Percentiles rank a stretch among this genome's conserved stretches.
phyloP scores from a whole-genome alignment of 2,113 vertebrate species.

The Dipodomys spectabilis region DNA sequence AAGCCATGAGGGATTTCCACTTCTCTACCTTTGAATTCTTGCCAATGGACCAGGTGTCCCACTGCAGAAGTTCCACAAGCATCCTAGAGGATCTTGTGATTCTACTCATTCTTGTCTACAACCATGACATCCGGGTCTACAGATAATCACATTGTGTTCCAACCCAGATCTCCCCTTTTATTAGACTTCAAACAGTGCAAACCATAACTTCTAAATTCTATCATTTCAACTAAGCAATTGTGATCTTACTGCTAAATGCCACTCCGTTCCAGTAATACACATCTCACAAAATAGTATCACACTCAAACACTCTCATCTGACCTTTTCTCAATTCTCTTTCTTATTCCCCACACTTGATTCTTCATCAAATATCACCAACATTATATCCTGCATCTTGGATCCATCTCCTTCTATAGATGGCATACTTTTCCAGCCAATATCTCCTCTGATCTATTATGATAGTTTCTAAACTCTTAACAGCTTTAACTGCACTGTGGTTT shows the following conservation, averaged over 20 bases:
- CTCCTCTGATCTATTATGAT: background rate
- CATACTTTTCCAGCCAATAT: background rate
- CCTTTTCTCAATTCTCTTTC: background rate
- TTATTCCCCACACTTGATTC: background rate
- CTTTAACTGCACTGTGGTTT: background rate
- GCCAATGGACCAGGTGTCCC: background rate
- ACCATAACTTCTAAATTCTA: background rate
- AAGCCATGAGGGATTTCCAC: background rate
- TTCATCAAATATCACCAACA: background rate
- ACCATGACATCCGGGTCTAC: background rate
- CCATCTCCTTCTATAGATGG: background rate
- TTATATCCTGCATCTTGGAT: background rate
- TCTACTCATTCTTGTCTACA: background rate
- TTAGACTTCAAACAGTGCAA: no score
- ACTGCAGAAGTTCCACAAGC: background rate
- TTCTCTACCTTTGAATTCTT: background rate
- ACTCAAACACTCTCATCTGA: background rate
- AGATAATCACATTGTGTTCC: fast-evolving
- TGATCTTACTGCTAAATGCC: background rate
- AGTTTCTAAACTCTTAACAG: background rate
- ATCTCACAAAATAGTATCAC: background rate
- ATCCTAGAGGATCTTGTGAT: background rate
- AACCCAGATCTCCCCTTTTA: background rate
- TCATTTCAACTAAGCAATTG: background rate
- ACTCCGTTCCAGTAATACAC: background rate